Evolutionary conservation across 2,797 vertebrate genomes (phyloP), one percentile per base, ranked within the genome.

Genomic region (Coreius guichenoti): DNA sequence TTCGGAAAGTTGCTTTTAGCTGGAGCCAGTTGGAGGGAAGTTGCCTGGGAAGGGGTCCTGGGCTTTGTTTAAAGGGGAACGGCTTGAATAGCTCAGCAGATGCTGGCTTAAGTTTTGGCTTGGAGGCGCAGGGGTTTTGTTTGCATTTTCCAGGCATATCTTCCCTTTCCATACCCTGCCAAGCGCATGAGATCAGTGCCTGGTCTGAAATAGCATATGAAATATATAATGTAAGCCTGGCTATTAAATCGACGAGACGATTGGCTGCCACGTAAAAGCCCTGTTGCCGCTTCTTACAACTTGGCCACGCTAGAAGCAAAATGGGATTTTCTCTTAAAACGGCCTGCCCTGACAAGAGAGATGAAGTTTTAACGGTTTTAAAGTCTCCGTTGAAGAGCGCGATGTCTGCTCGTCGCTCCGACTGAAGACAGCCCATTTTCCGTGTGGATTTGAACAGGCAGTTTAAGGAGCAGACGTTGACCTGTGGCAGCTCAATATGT

Each of bases 161-260:
- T 92, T 93, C 81, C 49, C 80, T 68, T 83, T 90, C 90, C 91
- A 87, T 85, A 77, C 81, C 49, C 90, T 94, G 94, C 94, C 95
- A 95, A 94, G 91, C 84, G 83, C 91, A 85, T 90, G 94, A 95
- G 94, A 93, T 94, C 92, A 94, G 92, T 93, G 92, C 87, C 92
- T 84, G 83, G 90, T 94, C 92, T 91, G 92, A 94, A 93, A 93
- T 87, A 89, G 90, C 94, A 92, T 93, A 92, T 93, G 93, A 94
- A 94, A 93, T 93, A 90, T 92, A 92, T 91, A 94, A 93, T 86
- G 92, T 89, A 90, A 89, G 83, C 86, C 63, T 45, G 87, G 88
- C 91, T 91, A 91, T 93, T 93, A 92, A 92, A 91, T 90, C 88
- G 73, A 33, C 87, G 51, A 86, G 90, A 88, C 72, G 92, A 90